Base-by-base conservation (phyloP, 2,888 invertebrate genomes). In the Sabellastarte sp. region DNA sequence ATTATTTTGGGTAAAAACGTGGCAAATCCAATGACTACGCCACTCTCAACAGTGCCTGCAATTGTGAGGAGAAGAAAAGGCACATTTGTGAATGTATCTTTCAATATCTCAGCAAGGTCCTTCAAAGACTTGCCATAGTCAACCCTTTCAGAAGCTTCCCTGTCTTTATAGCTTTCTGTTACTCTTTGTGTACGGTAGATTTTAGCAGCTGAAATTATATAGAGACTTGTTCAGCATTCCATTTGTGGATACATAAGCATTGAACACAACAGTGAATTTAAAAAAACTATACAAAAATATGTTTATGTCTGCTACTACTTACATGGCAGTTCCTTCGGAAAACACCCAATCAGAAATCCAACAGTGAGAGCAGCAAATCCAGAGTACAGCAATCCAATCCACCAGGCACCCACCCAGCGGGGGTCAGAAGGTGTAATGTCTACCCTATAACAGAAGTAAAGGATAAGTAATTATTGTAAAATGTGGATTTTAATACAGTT, bases 11-110 rank as follows among this genome's bases (percentile, higher is more conserved):
- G 41, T 10, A 20, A 41, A 41, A 41, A 41, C 20, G 41, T 20
- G 41, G 41, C 41, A 41, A 41, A 41, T 41, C 41, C 41, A 10
- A 20, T 41, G 10, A 41, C 41, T 15, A 20, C 41, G 10, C 41
- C 41, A 41, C 41, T 41, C 20, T 41, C 41, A 41, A 41, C 20
- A 15, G 41, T 20, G 10, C 41, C 41, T 10, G 41, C 10, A 15
- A 41, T 41, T 20, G 41, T 41, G 10, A 41, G 41, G 20, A 41
- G 20, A 10, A 41, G 10, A 10, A 10, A 58, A 10, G 90, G 81
- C 78, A 88, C 88, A 77, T 90, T 90, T 33, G 84, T 87, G 51
- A 90, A 73, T 15, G 91, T 80, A 52, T 89, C 84, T 78, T 86
- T 87, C 58, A 90, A 77, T 0, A 77, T 74, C 50, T 65, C 68